Conservation (phyloP, 2,888 invertebrate genomes). For the Hypomecis atomaria region DNA sequence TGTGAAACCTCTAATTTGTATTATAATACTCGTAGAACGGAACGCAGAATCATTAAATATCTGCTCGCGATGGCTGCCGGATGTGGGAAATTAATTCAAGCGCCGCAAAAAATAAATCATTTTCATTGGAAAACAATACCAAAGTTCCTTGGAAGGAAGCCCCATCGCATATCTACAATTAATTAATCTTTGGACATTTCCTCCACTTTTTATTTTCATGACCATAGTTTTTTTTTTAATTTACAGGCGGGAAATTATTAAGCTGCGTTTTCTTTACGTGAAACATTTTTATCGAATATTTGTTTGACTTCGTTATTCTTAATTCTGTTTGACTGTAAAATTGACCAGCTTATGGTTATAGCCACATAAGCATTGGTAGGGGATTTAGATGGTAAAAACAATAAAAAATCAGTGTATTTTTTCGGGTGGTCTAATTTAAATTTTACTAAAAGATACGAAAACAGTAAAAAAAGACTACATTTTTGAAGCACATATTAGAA, state of each 20-base stretch:
- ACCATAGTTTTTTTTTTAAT: conserved; percentile 1
- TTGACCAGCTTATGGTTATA: no score
- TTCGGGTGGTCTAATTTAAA: no score
- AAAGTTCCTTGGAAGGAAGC: conserved; percentile 65
- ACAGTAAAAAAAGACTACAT: no score
- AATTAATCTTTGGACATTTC: conserved; percentile 25
- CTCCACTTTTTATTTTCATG: background rate
- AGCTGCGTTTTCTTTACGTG: background rate
- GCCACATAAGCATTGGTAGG: no score
- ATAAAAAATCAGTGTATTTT: no score
- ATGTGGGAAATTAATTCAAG: conserved; percentile 72
- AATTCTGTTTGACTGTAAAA: background rate
- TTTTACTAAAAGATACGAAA: no score
- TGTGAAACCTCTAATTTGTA: conserved; percentile 20
- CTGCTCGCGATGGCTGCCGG: conserved; percentile 70
- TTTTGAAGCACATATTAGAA: no score
- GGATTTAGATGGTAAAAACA: no score
- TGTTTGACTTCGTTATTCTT: background rate
- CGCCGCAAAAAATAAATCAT: conserved; percentile 68
- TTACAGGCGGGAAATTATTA: background rate
- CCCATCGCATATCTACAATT: conserved; percentile 42
- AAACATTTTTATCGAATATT: background rate
- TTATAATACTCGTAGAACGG: conserved; percentile 22
- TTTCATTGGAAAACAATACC: conserved; percentile 64
- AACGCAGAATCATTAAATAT: conserved; percentile 62